Percentiles rank a stretch among this genome's conserved stretches.
phyloP scores from a whole-genome alignment of 2,797 vertebrate genomes.

The Scyliorhinus canicula region DNA sequence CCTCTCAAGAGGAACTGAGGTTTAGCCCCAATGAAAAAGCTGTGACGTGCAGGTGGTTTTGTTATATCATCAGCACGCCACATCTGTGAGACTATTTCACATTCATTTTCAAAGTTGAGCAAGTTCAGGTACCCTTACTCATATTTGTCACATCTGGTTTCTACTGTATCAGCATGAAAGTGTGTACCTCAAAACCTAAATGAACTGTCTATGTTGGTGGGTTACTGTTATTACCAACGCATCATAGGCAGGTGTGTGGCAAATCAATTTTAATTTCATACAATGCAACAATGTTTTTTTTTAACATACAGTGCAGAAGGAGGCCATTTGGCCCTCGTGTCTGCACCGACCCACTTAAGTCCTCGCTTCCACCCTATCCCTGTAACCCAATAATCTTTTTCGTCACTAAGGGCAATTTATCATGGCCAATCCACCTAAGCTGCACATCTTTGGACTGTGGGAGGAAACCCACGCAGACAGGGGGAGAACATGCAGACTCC shows the following conservation, averaged over 20 bases:
- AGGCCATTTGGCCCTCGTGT: too few species aligned
- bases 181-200: not conserved
- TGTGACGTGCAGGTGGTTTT: not conserved
- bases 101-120: not conserved
- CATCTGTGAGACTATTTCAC: not conserved
- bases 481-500: too few species aligned
- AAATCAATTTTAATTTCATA: not conserved
- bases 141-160: not conserved
- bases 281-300: not conserved
- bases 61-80: not conserved
- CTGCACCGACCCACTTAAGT: too few species aligned
- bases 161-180: not conserved
- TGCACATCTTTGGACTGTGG: too few species aligned
- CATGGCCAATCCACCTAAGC: too few species aligned
- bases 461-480: too few species aligned
- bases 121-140: not conserved
- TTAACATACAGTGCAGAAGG: too few species aligned
- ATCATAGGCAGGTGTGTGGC: not conserved
- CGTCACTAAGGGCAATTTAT: too few species aligned
- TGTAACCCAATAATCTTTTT: too few species aligned
- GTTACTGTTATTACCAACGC: not conserved
- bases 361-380: too few species aligned
- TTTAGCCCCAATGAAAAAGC: not conserved
- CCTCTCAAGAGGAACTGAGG: not conserved
- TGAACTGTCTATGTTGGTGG: not conserved